Evolutionary conservation across 2,888 invertebrate species (phyloP).

Genomic region (Caenorhabditis doughertyi): DNA sequence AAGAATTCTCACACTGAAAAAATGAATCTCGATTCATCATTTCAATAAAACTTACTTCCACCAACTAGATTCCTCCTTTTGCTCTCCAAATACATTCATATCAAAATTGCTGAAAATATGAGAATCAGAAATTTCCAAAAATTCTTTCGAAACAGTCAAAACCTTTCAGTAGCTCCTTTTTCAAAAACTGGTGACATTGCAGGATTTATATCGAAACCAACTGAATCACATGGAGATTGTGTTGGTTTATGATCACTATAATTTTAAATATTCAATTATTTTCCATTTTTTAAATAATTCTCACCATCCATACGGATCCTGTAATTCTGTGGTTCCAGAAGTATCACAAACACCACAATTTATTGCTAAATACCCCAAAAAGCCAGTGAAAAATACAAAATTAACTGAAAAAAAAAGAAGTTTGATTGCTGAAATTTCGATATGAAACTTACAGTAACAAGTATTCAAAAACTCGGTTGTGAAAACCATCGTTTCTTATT

Average conservation of each 20-base stretch:
- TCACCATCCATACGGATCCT: conserved; percentile 33
- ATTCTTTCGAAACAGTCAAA: too few species aligned
- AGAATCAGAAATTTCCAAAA: neutral
- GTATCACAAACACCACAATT: conserved; percentile 50
- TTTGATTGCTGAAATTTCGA: neutral
- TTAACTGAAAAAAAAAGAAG: conserved; percentile 25
- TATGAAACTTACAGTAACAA: conserved; percentile 11
- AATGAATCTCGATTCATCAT: neutral
- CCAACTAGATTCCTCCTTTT: conserved; percentile 29
- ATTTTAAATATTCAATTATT: neutral
- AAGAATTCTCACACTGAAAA: conserved; percentile 37
- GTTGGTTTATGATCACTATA: conserved; percentile 9
- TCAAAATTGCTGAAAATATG: conserved; percentile 34
- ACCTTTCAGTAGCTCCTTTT: conserved; percentile 34
- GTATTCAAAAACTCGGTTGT: conserved; percentile 10
- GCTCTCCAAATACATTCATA: conserved; percentile 37
- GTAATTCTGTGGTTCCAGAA: neutral
- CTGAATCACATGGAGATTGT: conserved; percentile 19
- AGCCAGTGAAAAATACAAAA: conserved; percentile 10
- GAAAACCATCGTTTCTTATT: conserved; percentile 16
- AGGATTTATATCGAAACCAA: conserved; percentile 52
- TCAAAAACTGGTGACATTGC: conserved; percentile 40
- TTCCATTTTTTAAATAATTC: neutral
- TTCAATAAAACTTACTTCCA: conserved; percentile 33
- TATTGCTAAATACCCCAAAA: conserved; percentile 16